Evolutionary conservation across 2,113 vertebrate genomes (phyloP).

Genomic region (Ivindomyrus marchei): DNA sequence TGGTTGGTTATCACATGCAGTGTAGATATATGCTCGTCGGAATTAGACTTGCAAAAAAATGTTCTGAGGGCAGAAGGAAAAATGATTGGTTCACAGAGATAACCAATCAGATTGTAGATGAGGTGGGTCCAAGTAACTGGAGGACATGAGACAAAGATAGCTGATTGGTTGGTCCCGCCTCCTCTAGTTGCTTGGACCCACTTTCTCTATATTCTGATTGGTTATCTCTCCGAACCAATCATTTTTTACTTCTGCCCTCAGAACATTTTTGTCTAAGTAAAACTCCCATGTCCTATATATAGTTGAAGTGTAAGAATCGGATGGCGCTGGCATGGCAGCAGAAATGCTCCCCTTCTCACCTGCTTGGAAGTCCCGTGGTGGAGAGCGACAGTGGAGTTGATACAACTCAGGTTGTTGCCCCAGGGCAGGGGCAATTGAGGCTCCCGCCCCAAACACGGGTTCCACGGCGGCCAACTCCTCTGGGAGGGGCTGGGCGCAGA

Average conservation of each 20-base stretch:
- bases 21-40: not conserved
- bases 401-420: conserved; percentile 75
- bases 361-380: conserved; percentile 63
- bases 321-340: not conserved
- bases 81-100: not conserved
- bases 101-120: not conserved
- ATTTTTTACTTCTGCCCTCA: not conserved
- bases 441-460: conserved; percentile 70
- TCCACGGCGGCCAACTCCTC: conserved; percentile 70
- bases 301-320: not conserved
- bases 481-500: conserved; percentile 64
- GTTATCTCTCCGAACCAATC: not conserved
- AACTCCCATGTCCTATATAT: not conserved
- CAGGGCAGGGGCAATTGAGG: conserved; percentile 64
- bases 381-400: conserved; percentile 69
- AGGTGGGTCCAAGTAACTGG: not conserved
- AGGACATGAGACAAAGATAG: not conserved
- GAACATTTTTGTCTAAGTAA: not conserved
- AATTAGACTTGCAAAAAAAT: not conserved
- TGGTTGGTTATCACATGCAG: not conserved
- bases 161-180: not conserved
- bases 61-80: not conserved
- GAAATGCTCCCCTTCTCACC: conserved; percentile 45
- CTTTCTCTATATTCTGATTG: not conserved
- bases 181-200: not conserved